These are phyloP conservation scores for Tryphoninae sp. DNA, from an alignment of 2,888 invertebrate genomes.

Conservation along the genomic window DNA sequence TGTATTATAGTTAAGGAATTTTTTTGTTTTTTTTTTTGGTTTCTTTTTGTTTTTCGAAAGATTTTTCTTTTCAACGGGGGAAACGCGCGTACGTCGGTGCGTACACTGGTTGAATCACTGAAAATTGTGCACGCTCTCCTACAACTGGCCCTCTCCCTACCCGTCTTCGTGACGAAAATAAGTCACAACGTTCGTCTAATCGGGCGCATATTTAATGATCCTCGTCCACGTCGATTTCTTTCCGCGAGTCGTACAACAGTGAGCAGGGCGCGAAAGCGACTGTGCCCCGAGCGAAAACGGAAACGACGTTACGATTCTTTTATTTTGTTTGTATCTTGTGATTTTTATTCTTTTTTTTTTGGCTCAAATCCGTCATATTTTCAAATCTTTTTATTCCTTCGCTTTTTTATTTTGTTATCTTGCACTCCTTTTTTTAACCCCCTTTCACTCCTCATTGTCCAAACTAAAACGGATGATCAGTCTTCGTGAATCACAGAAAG, in stretches of 20 bases:
- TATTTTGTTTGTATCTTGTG: conserved; percentile 24
- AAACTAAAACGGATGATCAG: conserved; percentile 75
- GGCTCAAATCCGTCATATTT: conserved; percentile 42
- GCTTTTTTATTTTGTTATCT: conserved; percentile 42
- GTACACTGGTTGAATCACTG: conserved; percentile 42
- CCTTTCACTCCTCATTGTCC: conserved; percentile 46
- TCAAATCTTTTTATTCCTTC: conserved; percentile 38
- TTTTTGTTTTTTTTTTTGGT: conserved; percentile 22
- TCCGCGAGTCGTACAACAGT: conserved; percentile 60
- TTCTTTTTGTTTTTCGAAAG: conserved; percentile 25
- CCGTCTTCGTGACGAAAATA: conserved; percentile 12
- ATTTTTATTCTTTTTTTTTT: conserved; percentile 10
- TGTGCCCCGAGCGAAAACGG: conserved; percentile 47
- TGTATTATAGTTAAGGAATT: conserved; percentile 45
- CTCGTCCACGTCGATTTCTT: conserved; percentile 36
- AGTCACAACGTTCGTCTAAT: conserved; percentile 13
- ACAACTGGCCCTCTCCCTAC: conserved; percentile 34
- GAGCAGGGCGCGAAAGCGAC: conserved; percentile 58
- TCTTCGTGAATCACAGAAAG: conserved; percentile 80
- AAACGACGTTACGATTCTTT: conserved; percentile 33
- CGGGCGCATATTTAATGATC: conserved; percentile 16
- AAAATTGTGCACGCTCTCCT: conserved; percentile 25
- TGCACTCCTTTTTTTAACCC: conserved; percentile 34
- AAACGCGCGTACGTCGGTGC: conserved; percentile 25
- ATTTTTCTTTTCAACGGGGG: conserved; percentile 15